Evolutionary conservation across 2,888 invertebrate genomes (phyloP), one percentile per base, ranked within the genome.

Genomic region (Drosophila picticornis): DNA sequence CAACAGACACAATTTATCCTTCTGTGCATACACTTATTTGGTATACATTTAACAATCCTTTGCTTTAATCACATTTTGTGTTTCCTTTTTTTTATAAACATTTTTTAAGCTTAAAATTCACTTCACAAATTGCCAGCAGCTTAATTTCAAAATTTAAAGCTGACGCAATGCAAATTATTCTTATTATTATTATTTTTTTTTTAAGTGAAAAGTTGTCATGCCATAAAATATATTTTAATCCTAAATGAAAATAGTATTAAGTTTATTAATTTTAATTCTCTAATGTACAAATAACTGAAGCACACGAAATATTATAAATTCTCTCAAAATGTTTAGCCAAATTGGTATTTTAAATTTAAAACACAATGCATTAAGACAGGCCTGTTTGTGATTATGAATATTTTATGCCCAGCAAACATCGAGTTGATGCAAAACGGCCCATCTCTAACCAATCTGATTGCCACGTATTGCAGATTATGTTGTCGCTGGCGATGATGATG

Each of bases 401-500:
- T 22, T 31, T 32, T 9, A 46, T 46, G 25, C 2, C 13, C 9
- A 38, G 9, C 38, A 55, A 11, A 36, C 27, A 56, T 56, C 56
- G 36, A 36, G 13, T 4, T 25, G 19, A n/a, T 55, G 32, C 1
- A 32, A 22, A 32, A 29, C 19, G 38, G 27, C 22, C 25, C 77
- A 76, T 80, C 77, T 61, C 71, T 76, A 76, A 29, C 13, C 29
- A 27, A 56, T n/a, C 27, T 38, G 61, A 31, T 48, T 80, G 79
- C 29, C 32, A 16, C 10, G 22, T 51, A 48, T 25, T 43, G 32
- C n/a, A 59, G 50, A 65, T 72, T 55, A 78, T 72, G 73, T 72
- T 78, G 60, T 73, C 57, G 57, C 34, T 53, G 60, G 31, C 57
- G 75, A 65, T 73, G 80, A 79, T 75, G 67, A 66, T 73, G 81